Percentiles rank a stretch among this genome's conserved stretches.
These are phyloP conservation scores for Lordiphosa stackelbergi DNA, from an alignment of 1,140 invertebrate species.

Conservation along the genomic window DNA sequence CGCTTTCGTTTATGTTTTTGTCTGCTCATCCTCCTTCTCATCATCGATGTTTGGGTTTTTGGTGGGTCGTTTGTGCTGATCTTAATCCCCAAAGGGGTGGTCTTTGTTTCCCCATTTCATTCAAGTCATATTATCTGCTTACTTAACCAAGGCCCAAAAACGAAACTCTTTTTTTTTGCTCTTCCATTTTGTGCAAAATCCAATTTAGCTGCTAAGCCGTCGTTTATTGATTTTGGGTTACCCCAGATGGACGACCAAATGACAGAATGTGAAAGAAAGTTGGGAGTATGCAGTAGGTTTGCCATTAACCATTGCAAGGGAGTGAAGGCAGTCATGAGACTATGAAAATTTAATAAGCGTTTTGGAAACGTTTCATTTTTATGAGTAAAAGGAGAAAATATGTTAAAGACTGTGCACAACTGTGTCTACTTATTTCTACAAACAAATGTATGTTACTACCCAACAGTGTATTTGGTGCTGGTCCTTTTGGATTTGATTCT, in stretches of 20 bases:
- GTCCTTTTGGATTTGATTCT: no score
- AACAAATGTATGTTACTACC: no score
- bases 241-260: constrained; percentile 5
- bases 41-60: constrained; percentile 34
- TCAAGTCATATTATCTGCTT: constrained; percentile 59
- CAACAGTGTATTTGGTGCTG: no score
- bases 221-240: constrained; percentile 53
- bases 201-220: constrained; percentile 67
- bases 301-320: constrained; percentile 25
- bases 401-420: no score
- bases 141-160: constrained; percentile 22
- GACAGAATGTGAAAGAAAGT: not conserved
- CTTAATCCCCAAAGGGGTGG: constrained; percentile 47
- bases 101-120: constrained; percentile 20
- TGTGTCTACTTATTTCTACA: not conserved
- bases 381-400: not conserved
- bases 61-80: constrained; percentile 17
- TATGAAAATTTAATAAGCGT: constrained; percentile 26
- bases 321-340: not conserved
- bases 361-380: constrained; percentile 26
- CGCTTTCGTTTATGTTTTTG: constrained; percentile 53
- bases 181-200: constrained; percentile 38
- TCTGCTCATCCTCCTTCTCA: constrained; percentile 9
- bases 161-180: constrained; percentile 15
- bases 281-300: constrained; percentile 5